Evolutionary conservation across 2,888 invertebrate genomes (phyloP).

Genomic region (Phasia obesa): DNA sequence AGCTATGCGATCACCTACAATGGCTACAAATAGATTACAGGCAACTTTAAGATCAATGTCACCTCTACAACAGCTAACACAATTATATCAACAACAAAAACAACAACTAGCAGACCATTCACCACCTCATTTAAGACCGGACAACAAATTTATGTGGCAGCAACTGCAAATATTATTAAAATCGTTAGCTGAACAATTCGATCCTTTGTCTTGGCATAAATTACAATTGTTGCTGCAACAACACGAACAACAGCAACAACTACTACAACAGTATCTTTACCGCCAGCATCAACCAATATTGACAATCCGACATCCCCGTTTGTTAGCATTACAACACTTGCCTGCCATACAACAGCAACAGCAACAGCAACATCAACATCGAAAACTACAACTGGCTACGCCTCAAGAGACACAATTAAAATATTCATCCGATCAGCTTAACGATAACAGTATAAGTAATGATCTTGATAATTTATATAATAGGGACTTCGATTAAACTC

Average conservation of each 20-base stretch:
- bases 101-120: slow-evolving; percentile 44
- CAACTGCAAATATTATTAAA: slow-evolving; percentile 56
- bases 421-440: slow-evolving; percentile 62
- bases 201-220: slow-evolving; percentile 72
- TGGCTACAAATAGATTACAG: slow-evolving; percentile 78
- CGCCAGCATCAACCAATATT: slow-evolving; percentile 51
- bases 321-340: slow-evolving; percentile 66
- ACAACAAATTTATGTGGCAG: slow-evolving; percentile 66
- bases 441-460: slow-evolving; percentile 60
- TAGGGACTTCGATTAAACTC: slow-evolving; percentile 56
- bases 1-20: slow-evolving; percentile 60
- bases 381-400: slow-evolving; percentile 56
- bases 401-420: slow-evolving; percentile 76
- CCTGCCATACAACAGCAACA: slow-evolving; percentile 51
- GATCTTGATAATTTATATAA: slow-evolving; percentile 61
- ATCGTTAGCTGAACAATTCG: slow-evolving; percentile 70
- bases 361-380: slow-evolving; percentile 34
- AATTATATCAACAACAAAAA: slow-evolving; percentile 47
- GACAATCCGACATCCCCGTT: slow-evolving; percentile 67
- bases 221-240: slow-evolving; percentile 68
- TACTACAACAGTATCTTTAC: slow-evolving; percentile 42
- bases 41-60: slow-evolving; percentile 78
- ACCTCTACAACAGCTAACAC: slow-evolving; percentile 71
- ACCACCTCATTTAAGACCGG: slow-evolving; percentile 32
- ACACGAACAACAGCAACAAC: slow-evolving; percentile 53